Conservation (phyloP, 2,113 vertebrate species). For the Megaceryle maxima region DNA sequence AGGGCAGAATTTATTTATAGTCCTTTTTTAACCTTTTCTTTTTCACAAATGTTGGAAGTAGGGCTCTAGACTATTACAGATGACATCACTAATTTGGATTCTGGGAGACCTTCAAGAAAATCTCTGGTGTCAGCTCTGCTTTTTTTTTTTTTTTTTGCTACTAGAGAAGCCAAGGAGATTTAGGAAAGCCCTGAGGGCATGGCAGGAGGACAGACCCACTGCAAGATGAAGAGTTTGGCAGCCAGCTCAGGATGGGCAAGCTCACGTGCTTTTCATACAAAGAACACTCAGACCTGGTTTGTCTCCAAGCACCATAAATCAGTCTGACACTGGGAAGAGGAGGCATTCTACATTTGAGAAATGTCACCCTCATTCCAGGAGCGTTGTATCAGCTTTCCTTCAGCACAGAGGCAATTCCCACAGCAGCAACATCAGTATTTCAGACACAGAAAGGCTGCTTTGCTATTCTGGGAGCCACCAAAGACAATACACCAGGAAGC, state of each 20-base stretch:
- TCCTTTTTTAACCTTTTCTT: neutral
- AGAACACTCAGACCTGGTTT: neutral
- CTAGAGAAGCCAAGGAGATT: neutral
- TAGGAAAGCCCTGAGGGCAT: neutral
- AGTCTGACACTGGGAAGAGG: neutral
- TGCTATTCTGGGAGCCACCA: neutral
- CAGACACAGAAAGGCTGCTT: neutral
- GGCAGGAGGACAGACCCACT: neutral
- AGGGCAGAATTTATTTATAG: neutral
- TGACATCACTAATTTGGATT: neutral
- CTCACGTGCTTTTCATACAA: neutral
- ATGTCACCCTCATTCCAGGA: neutral
- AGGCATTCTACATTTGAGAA: neutral
- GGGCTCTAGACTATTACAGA: neutral
- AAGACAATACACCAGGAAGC: neutral
- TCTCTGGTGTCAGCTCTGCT: neutral
- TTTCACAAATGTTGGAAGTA: neutral
- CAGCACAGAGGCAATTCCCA: neutral
- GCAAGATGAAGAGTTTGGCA: neutral
- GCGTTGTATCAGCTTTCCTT: neutral
- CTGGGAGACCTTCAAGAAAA: neutral
- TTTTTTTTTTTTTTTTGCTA: neutral
- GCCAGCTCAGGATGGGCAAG: neutral
- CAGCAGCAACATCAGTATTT: neutral
- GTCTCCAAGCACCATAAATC: neutral